A percentile compares a stretch with the other conserved stretches of the same genome.
Evolutionary conservation across 2,797 vertebrate species (phyloP).

Genomic region (Alcedo atthis): DNA sequence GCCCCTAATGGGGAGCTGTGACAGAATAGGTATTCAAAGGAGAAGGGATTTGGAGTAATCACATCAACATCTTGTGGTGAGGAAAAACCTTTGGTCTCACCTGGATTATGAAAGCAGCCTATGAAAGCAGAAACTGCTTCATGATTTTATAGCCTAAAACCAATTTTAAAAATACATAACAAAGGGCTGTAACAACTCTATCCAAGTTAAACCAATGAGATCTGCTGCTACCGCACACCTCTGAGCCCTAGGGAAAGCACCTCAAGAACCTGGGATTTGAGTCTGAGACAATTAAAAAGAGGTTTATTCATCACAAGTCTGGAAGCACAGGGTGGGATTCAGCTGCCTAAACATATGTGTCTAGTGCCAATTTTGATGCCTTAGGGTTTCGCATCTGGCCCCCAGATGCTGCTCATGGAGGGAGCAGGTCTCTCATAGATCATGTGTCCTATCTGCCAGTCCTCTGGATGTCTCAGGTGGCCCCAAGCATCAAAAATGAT

Average conservation of each 20-base stretch:
- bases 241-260: constrained; percentile 62
- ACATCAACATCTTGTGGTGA: constrained; percentile 49
- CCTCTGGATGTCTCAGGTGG: neutral
- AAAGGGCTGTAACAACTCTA: constrained; percentile 54
- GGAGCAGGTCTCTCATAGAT: constrained; percentile 29
- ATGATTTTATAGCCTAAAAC: constrained; percentile 59
- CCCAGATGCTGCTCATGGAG: constrained; percentile 50
- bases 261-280: constrained; percentile 54
- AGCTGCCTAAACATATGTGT: constrained; percentile 44
- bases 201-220: constrained; percentile 60
- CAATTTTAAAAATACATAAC: constrained; percentile 55
- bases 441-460: constrained; percentile 31
- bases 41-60: constrained; percentile 49
- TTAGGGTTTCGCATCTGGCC: constrained; percentile 21
- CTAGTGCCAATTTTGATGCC: constrained; percentile 54
- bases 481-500: constrained; percentile 1
- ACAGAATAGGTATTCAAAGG: constrained; percentile 37
- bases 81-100: constrained; percentile 59
- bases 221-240: constrained; percentile 12
- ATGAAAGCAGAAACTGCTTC: constrained; percentile 51
- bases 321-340: constrained; percentile 52
- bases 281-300: constrained; percentile 31
- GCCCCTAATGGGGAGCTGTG: neutral
- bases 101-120: neutral
- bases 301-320: constrained; percentile 53